These are phyloP conservation scores for Muscicapa adusta DNA, from an alignment of 2,113 vertebrate genomes.

Conservation along the genomic window DNA sequence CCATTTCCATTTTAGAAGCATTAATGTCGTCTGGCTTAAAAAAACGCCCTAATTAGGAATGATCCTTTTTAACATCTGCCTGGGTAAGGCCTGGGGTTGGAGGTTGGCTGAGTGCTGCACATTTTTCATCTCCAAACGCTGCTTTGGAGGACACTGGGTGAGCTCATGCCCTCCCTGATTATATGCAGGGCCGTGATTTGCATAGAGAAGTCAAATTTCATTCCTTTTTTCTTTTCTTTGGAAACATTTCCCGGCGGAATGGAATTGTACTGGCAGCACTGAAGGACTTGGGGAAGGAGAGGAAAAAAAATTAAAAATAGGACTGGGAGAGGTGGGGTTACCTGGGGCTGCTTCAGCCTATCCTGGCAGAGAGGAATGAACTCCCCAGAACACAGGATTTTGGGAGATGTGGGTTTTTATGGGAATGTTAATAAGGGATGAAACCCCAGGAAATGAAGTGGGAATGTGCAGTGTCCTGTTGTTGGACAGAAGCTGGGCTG, in stretches of 20 bases:
- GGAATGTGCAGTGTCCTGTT: neutral
- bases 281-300: neutral
- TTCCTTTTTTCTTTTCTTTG: neutral
- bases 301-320: neutral
- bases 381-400: neutral
- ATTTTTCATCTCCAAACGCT: neutral
- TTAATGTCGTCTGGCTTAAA: neutral
- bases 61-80: neutral
- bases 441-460: neutral
- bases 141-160: neutral
- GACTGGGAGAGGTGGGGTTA: neutral
- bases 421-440: neutral
- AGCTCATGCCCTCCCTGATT: neutral
- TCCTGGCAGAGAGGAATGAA: neutral
- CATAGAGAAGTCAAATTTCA: neutral
- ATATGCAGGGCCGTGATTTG: neutral
- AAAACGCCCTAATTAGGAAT: neutral
- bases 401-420: neutral
- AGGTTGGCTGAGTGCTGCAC: neutral
- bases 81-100: neutral
- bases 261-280: neutral
- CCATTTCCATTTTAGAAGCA: neutral
- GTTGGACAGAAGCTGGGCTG: neutral
- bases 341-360: neutral
- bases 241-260: neutral